Base-by-base conservation (phyloP, 2,797 vertebrate species). In the Gouania willdenowi region DNA sequence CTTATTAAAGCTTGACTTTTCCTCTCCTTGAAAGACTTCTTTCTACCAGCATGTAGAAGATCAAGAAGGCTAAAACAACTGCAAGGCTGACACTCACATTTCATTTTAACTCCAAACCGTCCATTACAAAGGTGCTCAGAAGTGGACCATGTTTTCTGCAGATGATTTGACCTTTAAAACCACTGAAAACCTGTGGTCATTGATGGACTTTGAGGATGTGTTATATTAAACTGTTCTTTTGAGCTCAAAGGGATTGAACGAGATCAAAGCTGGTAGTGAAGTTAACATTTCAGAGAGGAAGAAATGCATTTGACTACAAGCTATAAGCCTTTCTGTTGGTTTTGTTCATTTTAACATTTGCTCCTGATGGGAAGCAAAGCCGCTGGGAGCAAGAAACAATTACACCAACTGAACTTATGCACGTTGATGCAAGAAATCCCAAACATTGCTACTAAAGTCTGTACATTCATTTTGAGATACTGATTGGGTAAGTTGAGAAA, bases 1-100 rank as follows among this genome's bases (percentile, higher is more conserved):
- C 48, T 57, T 51, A 68, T 46, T 18, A 60, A 58, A 50, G 43
- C 71, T 57, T 57, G 57, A 58, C 65, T 66, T 27, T 66, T 47
- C 64, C 31, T 60, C 31, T 62, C 35, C 41, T 20, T 34, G 35
- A 26, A 51, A 64, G 31, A 36, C 10, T 41, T 73, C 33, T 40
- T 72, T 55, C 50, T 67, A 26, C 25, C 27, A 20, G 22, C 22
- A 26, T 6, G 22, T 8, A 37, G 37, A 41, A 13, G 51, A 66
- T 75, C 37, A 60, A 65, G 45, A 40, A 52, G 27, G 15, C 26
- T 32, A 29, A 17, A 46, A 31, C 34, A 49, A 45, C 21, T 41
- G 25, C 0, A 0, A 43, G 29, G 51, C 26, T 26, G 29, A 59
- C 71, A 41, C 29, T 63, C 12, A 21, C 6, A 50, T 32, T 32